Conservation (phyloP, 2,113 vertebrate species). For the Noturus placidus region DNA sequence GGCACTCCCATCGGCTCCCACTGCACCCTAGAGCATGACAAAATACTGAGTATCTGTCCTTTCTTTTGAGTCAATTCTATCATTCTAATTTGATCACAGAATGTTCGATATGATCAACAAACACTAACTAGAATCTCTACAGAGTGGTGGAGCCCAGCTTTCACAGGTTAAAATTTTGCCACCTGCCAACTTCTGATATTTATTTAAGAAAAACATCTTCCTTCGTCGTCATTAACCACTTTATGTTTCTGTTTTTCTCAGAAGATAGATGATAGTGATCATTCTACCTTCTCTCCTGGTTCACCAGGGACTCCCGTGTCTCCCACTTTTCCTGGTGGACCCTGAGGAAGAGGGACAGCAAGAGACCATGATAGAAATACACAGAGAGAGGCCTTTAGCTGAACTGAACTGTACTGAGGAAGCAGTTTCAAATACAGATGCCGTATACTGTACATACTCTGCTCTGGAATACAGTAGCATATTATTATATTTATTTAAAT, state of each 20-base stretch:
- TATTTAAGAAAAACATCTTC: background rate
- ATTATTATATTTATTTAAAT: background rate
- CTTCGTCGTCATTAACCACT: background rate
- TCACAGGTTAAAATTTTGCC: slow-evolving; percentile 5
- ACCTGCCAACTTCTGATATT: background rate
- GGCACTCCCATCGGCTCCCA: slow-evolving; percentile 80
- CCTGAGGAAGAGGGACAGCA: slow-evolving; percentile 68
- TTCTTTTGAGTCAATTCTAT: background rate
- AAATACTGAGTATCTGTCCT: background rate
- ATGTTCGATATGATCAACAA: background rate
- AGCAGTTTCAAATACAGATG: background rate
- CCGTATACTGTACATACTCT: background rate
- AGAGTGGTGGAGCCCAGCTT: background rate
- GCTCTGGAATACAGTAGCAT: background rate
- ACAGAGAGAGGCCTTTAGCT: background rate
- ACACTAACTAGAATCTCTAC: background rate
- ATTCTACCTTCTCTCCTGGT: slow-evolving; percentile 84
- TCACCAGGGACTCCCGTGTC: slow-evolving; percentile 87
- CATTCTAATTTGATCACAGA: background rate
- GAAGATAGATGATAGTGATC: background rate
- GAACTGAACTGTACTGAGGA: background rate
- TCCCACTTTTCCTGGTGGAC: slow-evolving; percentile 78
- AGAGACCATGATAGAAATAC: background rate
- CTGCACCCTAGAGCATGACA: slow-evolving; percentile 76
- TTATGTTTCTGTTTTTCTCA: background rate